These are phyloP conservation scores for Apolygus lucorum DNA, from an alignment of 1,140 invertebrate species.

Conservation along the genomic window DNA sequence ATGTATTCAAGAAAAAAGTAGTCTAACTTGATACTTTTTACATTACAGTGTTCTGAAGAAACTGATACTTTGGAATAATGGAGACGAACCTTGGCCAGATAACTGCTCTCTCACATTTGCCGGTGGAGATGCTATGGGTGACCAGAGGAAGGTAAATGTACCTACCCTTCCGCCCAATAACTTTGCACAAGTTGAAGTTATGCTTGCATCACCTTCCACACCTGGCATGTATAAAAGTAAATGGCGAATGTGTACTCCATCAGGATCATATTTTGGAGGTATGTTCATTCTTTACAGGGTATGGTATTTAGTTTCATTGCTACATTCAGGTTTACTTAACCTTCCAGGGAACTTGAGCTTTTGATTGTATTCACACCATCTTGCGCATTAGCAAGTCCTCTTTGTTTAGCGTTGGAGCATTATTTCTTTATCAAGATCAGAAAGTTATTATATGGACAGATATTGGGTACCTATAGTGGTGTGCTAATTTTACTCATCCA, in stretches of 20 bases:
- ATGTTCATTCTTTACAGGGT: constrained; percentile 30
- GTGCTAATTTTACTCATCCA: too few species aligned
- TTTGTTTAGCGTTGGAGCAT: too few species aligned
- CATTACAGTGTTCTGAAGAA: constrained; percentile 60
- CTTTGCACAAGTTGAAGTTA: constrained; percentile 53
- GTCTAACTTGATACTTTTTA: too few species aligned
- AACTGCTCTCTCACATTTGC: constrained; percentile 63
- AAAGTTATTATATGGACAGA: too few species aligned
- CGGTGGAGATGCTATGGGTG: constrained; percentile 50
- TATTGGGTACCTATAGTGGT: too few species aligned
- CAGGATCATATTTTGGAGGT: constrained; percentile 78
- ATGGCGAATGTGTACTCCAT: constrained; percentile 72
- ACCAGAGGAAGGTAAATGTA: constrained; percentile 45
- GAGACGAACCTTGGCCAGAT: constrained; percentile 65
- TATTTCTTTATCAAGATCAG: too few species aligned
- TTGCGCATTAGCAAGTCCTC: too few species aligned
- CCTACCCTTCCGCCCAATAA: constrained; percentile 56
- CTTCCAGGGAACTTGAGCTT: too few species aligned
- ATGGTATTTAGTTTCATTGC: background rate
- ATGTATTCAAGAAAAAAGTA: too few species aligned
- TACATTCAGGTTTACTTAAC: too few species aligned
- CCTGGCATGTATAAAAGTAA: constrained; percentile 68
- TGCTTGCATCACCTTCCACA: constrained; percentile 56
- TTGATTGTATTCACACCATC: too few species aligned
- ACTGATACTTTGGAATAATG: constrained; percentile 72